phyloP scores from a whole-genome alignment of 2,113 vertebrate genomes.

The Phoenicopterus ruber region DNA sequence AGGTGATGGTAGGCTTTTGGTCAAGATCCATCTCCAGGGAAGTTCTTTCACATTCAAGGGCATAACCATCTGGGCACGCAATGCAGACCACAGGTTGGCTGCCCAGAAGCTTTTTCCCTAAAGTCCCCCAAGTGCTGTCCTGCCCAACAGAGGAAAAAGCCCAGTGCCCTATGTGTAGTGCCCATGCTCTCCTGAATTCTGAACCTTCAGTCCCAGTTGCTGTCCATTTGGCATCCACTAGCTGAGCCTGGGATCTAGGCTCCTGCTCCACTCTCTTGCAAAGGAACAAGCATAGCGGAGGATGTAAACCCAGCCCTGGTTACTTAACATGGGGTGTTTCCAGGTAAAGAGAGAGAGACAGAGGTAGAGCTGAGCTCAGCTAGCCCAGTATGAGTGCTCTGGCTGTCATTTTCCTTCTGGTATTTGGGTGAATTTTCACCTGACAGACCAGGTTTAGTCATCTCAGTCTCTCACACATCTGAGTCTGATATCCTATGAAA shows the following conservation, averaged over 20 bases:
- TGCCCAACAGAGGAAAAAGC: background rate
- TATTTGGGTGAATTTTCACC: background rate
- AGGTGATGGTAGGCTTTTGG: background rate
- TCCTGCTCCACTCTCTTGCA: background rate
- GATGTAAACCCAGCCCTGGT: background rate
- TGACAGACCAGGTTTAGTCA: slow-evolving; percentile 20
- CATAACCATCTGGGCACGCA: background rate
- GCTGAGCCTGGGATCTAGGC: background rate
- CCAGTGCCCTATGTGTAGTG: background rate
- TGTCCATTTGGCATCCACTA: background rate
- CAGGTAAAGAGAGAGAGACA: background rate
- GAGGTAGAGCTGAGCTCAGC: background rate
- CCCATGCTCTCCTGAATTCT: background rate
- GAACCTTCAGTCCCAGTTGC: background rate
- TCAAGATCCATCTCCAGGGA: background rate
- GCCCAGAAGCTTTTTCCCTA: background rate
- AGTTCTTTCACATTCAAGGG: background rate
- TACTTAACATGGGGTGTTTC: background rate
- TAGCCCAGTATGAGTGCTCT: background rate
- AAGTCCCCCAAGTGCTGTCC: background rate
- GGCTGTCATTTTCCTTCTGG: background rate
- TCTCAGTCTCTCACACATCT: background rate
- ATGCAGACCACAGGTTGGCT: background rate
- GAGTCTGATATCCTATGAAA: background rate
- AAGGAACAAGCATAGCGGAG: background rate